These are phyloP conservation scores for Apamea crenata DNA, from an alignment of 2,888 invertebrate genomes.

Conservation along the genomic window DNA sequence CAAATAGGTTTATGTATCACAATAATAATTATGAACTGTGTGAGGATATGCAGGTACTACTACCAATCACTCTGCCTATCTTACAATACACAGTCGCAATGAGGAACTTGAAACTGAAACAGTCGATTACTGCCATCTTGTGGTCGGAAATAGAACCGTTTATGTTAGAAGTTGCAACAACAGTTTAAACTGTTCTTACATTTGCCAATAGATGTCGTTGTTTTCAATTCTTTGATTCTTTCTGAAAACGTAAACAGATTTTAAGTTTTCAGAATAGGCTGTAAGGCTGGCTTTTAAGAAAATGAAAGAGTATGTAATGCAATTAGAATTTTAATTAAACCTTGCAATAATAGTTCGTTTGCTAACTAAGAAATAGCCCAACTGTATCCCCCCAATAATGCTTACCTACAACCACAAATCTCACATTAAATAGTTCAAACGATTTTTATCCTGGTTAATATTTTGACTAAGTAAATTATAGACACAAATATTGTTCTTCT, in stretches of 20 bases:
- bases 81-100: not conserved
- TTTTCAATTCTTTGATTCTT: not conserved
- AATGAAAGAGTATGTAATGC: not conserved
- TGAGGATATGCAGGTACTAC: not conserved
- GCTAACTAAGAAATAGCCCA: not conserved
- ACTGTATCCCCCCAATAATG: not conserved
- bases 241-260: not conserved
- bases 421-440: not conserved
- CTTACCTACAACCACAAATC: not conserved
- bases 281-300: not conserved
- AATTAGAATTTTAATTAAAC: not conserved
- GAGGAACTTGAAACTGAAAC: not conserved
- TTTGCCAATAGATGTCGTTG: slow-evolving; percentile 30
- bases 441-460: not conserved
- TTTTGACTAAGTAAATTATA: not conserved
- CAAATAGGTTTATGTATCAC: not conserved
- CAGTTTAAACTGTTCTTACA: not conserved
- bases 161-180: no score
- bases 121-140: slow-evolving; percentile 38
- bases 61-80: not conserved
- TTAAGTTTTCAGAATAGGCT: no score
- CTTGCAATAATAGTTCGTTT: not conserved
- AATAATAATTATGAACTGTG: not conserved
- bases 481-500: not conserved
- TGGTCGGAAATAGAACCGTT: fast-evolving